Evolutionary conservation across 2,888 invertebrate species (phyloP).

Genomic region (Sinohyriopsis cumingii): DNA sequence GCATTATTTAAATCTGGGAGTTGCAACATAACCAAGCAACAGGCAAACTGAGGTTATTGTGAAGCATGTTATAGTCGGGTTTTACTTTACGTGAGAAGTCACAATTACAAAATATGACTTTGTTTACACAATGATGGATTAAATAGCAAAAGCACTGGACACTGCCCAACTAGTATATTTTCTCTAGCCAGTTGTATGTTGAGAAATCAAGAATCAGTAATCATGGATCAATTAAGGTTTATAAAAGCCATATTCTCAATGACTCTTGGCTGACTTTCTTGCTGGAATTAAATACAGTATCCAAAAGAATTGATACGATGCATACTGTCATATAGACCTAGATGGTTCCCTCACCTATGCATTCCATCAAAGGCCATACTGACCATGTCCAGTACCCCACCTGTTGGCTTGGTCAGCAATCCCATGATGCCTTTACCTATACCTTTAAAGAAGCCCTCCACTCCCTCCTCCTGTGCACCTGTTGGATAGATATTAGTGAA

Average conservation of each 20-base stretch:
- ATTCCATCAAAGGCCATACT: constrained; percentile 81
- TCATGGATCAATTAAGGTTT: no score
- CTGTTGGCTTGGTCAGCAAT: constrained; percentile 77
- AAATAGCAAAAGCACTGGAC: no score
- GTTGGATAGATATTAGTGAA: constrained; percentile 9
- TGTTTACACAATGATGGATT: no score
- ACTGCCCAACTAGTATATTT: no score
- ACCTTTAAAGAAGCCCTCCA: constrained; percentile 81
- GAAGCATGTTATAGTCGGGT: no score
- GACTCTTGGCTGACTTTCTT: neutral
- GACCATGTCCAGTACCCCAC: constrained; percentile 77
- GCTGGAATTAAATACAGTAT: neutral
- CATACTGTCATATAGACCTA: neutral
- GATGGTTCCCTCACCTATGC: constrained; percentile 72
- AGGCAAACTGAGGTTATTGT: no score
- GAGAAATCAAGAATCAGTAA: no score
- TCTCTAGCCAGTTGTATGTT: no score
- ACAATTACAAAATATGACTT: no score
- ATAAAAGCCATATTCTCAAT: neutral
- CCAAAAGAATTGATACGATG: neutral
- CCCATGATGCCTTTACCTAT: constrained; percentile 81
- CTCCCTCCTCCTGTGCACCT: constrained; percentile 78
- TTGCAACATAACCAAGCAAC: no score
- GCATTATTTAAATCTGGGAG: no score
- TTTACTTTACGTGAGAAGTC: no score